Base-by-base conservation (phyloP, 1,140 invertebrate genomes). In the Ectropis grisescens region DNA sequence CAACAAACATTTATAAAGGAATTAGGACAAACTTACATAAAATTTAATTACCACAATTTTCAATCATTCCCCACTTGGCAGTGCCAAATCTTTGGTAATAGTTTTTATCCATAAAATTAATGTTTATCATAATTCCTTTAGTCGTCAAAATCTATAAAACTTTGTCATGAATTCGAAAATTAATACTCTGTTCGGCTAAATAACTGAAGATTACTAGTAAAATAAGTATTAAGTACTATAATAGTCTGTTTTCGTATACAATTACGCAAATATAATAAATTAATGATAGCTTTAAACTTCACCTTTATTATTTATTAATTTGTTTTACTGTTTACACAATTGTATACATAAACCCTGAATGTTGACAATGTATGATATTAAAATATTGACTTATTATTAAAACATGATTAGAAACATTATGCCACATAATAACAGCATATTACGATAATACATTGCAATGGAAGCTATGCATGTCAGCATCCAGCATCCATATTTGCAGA, bases 401-500 rank as follows among this genome's bases (percentile, higher is more conserved):
- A 4, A 19, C 3, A 4, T 19, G 16, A 19, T 19, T 19, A 19
- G 16, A 19, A 19, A 19, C 3, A 4, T 19, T 19, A 19, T 8
- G 8, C 16, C 16, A 19, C 16, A 19, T 4, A 19, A 8, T 19
- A 19, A 4, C 16, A 19, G 16, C n/a, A n/a, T n/a, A n/a, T n/a
- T n/a, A n/a, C n/a, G n/a, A n/a, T 19, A 24, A 8, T 23, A 10
- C 35, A 40, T 38, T 40, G 37, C 33, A 40, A 32, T 35, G 39
- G 34, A 46, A 59, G 53, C 43, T 29, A 49, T 35, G 48, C 33
- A 36, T 41, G 47, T 53, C 54, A 51, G 49, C 54, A 43, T 57
- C 38, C 41, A 39, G 41, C 32, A 60, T 19, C 76, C 76, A 81
- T 81, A 81, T 81, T 81, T 81, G 76, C 76, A 81, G 76, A 81